Evolutionary conservation across 2,113 vertebrate genomes (phyloP), one percentile per base, ranked within the genome.

Genomic region (Takifugu bimaculatus): DNA sequence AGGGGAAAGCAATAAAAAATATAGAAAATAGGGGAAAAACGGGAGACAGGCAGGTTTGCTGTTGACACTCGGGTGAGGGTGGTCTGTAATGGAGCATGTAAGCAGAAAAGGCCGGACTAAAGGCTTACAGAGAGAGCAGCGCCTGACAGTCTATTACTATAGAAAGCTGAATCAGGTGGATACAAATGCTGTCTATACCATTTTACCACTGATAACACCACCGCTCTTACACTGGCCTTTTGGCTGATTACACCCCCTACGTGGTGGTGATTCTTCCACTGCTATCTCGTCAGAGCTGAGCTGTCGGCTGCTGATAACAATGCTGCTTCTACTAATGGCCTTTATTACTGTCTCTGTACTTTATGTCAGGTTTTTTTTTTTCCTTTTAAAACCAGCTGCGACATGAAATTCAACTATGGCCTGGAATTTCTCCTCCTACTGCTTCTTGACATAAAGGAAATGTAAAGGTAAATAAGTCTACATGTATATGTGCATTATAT

Each of bases 151-250:
- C 71, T 73, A 82, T 83, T 82, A 85, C 65, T 59, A 25, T 28
- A 75, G 65, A 75, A 2, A 69, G 76, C 82, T 80, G 78, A 86
- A 85, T 86, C 82, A 85, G 82, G 82, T 4, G 49, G 60, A 73
- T 70, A 63, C 72, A 85, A 85, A 85, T 70, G 77, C 26, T 13
- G 51, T 39, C 67, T 72, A 26, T 65, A 55, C 68, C 62, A 68
- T 83, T 72, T 65, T 15, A 50, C 61, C 57, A 65, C 80, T 78
- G 84, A 88, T 85, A 85, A 85, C 72, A 66, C 50, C 0, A 27
- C 60, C 64, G 68, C 71, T 81, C 70, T 68, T 70, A 65, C 14
- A 43, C 64, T n/a, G 55, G 70, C 63, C 66, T 78, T 75, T 83
- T 54, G 64, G 79, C 78, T 85, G 79, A 85, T 85, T 74, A 74